Evolutionary conservation across 2,797 vertebrate genomes (phyloP).

Genomic region (Ctenochaetus hawaiiensis): DNA sequence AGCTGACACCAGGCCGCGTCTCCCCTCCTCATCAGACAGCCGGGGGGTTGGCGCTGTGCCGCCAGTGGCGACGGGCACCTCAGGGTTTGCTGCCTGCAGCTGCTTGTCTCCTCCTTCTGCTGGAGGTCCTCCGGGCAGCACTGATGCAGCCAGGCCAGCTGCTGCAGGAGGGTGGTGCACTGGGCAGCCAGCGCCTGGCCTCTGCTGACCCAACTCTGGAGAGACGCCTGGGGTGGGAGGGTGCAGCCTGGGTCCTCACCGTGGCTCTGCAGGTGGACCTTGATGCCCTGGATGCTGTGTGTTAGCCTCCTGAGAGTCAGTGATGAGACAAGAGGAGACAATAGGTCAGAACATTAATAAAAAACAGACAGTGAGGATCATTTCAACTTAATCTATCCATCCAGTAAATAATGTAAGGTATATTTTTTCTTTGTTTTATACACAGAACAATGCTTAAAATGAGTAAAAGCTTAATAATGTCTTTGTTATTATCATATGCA

Average conservation of each 20-base stretch:
- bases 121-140: slow-evolving; percentile 89
- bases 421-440: background rate
- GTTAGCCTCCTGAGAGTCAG: slow-evolving; percentile 86
- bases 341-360: background rate
- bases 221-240: slow-evolving; percentile 90
- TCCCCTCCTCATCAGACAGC: slow-evolving; percentile 87
- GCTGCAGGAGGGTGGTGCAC: slow-evolving; percentile 87
- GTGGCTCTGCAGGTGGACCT: slow-evolving; percentile 65
- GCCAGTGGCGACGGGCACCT: slow-evolving; percentile 88
- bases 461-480: no score
- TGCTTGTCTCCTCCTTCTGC: slow-evolving; percentile 57
- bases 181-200: slow-evolving; percentile 88
- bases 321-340: background rate
- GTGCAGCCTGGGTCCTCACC: slow-evolving; percentile 73
- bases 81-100: slow-evolving; percentile 75
- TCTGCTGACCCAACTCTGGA: slow-evolving; percentile 86
- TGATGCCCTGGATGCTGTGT: slow-evolving; percentile 85
- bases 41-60: slow-evolving; percentile 85
- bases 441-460: no score
- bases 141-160: slow-evolving; percentile 91
- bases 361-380: background rate
- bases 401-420: background rate
- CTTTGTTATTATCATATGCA: no score
- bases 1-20: slow-evolving; percentile 88
- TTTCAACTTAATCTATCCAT: background rate